Base-by-base conservation (phyloP, 2,888 invertebrate species). In the Torymus texanus region DNA sequence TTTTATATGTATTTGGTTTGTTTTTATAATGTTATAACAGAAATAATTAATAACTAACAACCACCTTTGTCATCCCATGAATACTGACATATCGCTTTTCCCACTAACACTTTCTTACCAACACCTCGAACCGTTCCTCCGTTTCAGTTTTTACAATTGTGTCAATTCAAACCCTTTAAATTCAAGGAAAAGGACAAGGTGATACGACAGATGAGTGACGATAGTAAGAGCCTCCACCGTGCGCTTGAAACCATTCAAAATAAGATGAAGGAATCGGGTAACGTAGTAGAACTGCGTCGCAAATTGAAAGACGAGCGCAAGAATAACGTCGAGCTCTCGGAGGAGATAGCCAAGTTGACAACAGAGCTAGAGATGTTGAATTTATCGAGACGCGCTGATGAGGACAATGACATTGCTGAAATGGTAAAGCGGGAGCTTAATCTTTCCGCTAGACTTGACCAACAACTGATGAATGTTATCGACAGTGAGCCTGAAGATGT, bases 361-460 rank as follows among this genome's bases (percentile, higher is more conserved):
- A 83, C 79, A 10, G 81, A 82, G 75, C 75, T 81, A 0, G 80
- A 81, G 59, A 82, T 82, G 76, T 58, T 24, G 65, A 63, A 68
- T 63, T 78, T n/a, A 61, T 74, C 67, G 16, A 82, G 67, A 71
- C 70, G 21, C 66, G 71, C 50, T 24, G 83, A 82, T 29, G 87
- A 85, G 16, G 88, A 87, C 1, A 86, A 83, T 2, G 88, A 89
- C n/a, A 88, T 88, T 67, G 87, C 87, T 62, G 88, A 89, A 16
- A 89, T 88, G 88, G 91, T 94, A 2, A 92, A 92, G 66, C 91
- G 92, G 80, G 93, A 94, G 84, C 84, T 94, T 1, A 92, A 93
- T 86, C 91, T 92, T 80, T 93, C 94, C 0, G 93, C 92, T 0
- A 92, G 92, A 82, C 87, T 94, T 29, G 94, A 94, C 84, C 92